Evolutionary conservation across 2,113 vertebrate species (phyloP), one percentile per base, ranked within the genome.

Genomic region (Mirounga angustirostris): DNA sequence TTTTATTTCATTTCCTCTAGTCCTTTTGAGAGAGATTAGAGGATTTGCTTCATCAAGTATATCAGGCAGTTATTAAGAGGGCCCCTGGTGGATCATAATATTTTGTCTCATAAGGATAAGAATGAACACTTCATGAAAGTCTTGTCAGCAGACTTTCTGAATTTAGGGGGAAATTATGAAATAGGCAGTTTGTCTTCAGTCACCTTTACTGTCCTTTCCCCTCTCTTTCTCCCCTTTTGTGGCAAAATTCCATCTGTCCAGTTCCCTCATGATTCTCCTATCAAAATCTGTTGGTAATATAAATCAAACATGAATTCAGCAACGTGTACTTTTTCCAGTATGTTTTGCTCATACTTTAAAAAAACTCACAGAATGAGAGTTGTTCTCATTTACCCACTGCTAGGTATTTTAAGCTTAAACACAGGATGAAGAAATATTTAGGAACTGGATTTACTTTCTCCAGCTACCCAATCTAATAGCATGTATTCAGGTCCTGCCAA

Each of bases 11-110:
- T 91, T 78, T 78, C 74, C 74, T 89, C 33, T 76, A 28, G 40
- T 74, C 81, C 92, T 92, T 97, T 88, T 52, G 95, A 96, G 92
- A 96, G 83, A 82, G 84, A 96, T 97, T 91, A 98, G n/a, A 95
- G 36, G 84, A 96, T 94, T 97, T 96, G n/a, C n/a, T 97, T 96
- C 91, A 97, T 97, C 78, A 98, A 97, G 81, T 78, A 78, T 85
- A 92, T 91, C 96, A 95, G 18, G 40, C 46, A 95, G 65, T 97
- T 88, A 97, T 97, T 97, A 97, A 97, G 54, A 95, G 21, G 56
- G 10, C 21, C 71, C 93, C 59, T 82, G 7, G 80, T 90, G 84
- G 63, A 33, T 97, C 93, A 81, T 43, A 96, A 92, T 94, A 61
- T 80, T 96, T 91, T 73, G 65, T 90, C 90, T 92, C 89, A 76